Evolutionary conservation across 2,113 vertebrate genomes (phyloP).

Genomic region (Neomonachus schauinslandi): DNA sequence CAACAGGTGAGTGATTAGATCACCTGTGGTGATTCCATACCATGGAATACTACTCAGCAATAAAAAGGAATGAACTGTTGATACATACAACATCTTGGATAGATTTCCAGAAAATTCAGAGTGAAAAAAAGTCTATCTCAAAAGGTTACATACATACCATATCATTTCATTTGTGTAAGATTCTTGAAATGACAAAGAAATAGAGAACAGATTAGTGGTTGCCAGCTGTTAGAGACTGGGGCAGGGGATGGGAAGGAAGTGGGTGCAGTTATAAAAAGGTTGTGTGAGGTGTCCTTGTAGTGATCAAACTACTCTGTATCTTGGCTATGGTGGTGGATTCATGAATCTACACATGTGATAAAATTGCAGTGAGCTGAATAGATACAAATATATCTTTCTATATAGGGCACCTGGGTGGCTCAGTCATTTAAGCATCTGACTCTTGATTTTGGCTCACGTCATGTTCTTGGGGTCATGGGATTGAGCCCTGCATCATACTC

Average conservation of each 20-base stretch:
- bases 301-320: neutral
- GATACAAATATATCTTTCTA: neutral
- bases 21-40: neutral
- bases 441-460: neutral
- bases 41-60: neutral
- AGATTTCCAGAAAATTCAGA: neutral
- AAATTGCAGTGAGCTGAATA: constrained; percentile 2
- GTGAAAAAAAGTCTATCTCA: neutral
- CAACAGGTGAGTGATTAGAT: neutral
- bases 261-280: neutral
- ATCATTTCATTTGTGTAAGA: neutral
- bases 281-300: neutral
- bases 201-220: neutral
- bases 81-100: neutral
- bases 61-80: neutral
- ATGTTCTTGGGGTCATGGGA: neutral
- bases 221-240: neutral
- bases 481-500: neutral
- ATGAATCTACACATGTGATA: neutral
- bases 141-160: neutral
- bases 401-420: neutral
- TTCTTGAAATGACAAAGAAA: neutral
- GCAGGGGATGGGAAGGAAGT: neutral
- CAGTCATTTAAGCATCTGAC: neutral
- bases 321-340: neutral